phyloP scores from a whole-genome alignment of 2,113 vertebrate species.

The Collichthys lucidus region DNA sequence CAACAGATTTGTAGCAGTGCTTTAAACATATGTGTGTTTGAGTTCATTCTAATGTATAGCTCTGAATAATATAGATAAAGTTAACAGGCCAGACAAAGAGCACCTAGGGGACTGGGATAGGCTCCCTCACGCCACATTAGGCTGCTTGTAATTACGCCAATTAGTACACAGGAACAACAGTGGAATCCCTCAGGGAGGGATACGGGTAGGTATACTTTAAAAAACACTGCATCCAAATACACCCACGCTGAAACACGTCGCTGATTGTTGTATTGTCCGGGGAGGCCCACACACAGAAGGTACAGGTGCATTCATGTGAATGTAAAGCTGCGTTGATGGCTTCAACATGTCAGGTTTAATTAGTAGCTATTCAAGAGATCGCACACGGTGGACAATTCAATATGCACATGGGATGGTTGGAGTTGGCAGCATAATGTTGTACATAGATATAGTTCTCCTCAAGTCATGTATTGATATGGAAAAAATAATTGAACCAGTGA shows the following conservation, averaged over 20 bases:
- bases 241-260: conserved; percentile 36
- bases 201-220: conserved; percentile 42
- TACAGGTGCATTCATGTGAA: conserved; percentile 35
- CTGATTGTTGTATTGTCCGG: conserved; percentile 38
- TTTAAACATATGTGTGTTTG: background rate
- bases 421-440: background rate
- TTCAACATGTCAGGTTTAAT: conserved; percentile 52
- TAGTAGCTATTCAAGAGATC: conserved; percentile 31
- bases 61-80: conserved; percentile 6
- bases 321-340: conserved; percentile 27
- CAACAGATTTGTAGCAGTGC: background rate
- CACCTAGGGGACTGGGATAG: conserved; percentile 41
- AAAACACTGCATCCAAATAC: conserved; percentile 52
- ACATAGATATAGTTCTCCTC: background rate
- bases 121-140: conserved; percentile 38
- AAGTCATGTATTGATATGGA: background rate
- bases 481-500: background rate
- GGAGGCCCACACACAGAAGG: conserved; percentile 63
- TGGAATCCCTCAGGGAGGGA: conserved; percentile 41
- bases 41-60: conserved; percentile 3
- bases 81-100: conserved; percentile 29
- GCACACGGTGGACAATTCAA: background rate
- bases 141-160: conserved; percentile 68
- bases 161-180: conserved; percentile 62
- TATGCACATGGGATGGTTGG: conserved; percentile 8